Evolutionary conservation across 92 coral and sea anemone species (phyloP).

Genomic region (Desmophyllum pertusum): DNA sequence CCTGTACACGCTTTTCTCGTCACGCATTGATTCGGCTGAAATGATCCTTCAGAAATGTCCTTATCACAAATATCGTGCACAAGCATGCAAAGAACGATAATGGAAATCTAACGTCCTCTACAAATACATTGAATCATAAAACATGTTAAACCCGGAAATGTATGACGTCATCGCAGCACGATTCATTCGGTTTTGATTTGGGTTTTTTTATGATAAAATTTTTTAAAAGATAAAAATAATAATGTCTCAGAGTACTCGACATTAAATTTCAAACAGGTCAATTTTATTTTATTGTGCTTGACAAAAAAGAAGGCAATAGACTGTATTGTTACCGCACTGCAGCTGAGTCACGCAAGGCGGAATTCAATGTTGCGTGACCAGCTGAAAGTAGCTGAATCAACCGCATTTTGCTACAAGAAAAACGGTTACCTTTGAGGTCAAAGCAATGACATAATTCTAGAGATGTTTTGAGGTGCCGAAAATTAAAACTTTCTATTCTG

Average conservation of each 20-base stretch:
- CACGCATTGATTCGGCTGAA: too few species aligned
- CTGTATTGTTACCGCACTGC: neutral
- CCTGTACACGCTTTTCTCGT: too few species aligned
- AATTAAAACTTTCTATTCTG: neutral
- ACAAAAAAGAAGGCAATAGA: neutral
- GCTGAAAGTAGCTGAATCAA: neutral
- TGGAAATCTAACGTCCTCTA: neutral
- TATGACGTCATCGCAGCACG: conserved; percentile 4
- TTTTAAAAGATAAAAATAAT: neutral
- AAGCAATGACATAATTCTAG: neutral
- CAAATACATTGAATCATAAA: neutral
- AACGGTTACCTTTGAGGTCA: neutral
- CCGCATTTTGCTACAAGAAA: neutral
- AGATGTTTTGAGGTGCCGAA: neutral
- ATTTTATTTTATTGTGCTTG: neutral
- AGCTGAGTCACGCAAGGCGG: neutral
- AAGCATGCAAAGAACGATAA: neutral
- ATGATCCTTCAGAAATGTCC: too few species aligned
- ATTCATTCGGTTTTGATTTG: neutral
- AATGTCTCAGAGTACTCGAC: neutral
- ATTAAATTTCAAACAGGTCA: neutral
- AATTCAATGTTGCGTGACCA: conserved; percentile 19
- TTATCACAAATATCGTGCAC: neutral
- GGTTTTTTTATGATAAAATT: neutral
- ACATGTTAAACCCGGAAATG: neutral